Percentiles rank a stretch among this genome's conserved stretches.
phyloP scores from a whole-genome alignment of 2,797 vertebrate genomes.

The Scomberomorus guttatus region DNA sequence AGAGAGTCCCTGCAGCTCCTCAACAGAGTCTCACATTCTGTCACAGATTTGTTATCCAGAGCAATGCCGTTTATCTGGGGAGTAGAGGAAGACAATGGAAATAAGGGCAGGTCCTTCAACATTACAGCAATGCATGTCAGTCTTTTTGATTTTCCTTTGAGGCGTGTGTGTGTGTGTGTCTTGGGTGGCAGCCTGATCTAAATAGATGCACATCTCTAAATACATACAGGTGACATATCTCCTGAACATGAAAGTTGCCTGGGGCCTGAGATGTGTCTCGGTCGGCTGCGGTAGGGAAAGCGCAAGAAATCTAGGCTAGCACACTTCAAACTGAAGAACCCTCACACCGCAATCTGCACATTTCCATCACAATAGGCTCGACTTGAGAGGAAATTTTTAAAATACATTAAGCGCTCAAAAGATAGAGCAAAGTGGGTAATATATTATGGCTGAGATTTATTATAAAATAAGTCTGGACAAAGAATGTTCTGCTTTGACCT shows the following conservation, averaged over 20 bases:
- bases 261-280: constrained; percentile 22
- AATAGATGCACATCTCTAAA: constrained; percentile 47
- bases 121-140: constrained; percentile 5
- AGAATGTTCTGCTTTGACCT: constrained; percentile 24
- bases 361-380: constrained; percentile 65
- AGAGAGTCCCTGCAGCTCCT: constrained; percentile 94
- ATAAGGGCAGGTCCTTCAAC: constrained; percentile 63
- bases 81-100: constrained; percentile 53
- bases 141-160: constrained; percentile 41
- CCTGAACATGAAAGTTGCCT: constrained; percentile 15
- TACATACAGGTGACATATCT: constrained; percentile 50
- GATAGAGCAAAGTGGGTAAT: constrained; percentile 30
- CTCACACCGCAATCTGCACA: constrained; percentile 50
- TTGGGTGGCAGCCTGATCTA: constrained; percentile 3
- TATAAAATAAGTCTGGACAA: constrained; percentile 16
- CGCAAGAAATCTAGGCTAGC: constrained; percentile 69
- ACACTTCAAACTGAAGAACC: constrained; percentile 55
- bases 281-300: constrained; percentile 27
- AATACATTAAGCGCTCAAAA: constrained; percentile 9
- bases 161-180: background rate
- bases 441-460: constrained; percentile 18
- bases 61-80: constrained; percentile 96
- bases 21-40: constrained; percentile 95
- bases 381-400: constrained; percentile 21
- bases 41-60: constrained; percentile 98